Conservation (phyloP, 2,888 invertebrate species). For the Melanotus villosus region DNA sequence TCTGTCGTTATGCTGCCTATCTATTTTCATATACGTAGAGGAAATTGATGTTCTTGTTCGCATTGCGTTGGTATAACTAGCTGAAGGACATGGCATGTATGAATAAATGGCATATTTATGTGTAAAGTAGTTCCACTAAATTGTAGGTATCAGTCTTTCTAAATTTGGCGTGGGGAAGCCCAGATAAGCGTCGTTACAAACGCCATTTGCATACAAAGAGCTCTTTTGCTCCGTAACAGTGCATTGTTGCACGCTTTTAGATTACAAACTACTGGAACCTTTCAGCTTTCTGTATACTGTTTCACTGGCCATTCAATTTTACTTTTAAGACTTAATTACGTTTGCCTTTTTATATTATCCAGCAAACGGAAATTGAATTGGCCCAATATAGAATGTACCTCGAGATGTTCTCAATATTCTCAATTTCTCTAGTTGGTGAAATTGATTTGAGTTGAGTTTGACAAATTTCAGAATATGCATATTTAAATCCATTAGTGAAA, state of each 20-base stretch:
- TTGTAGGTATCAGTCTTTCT: slow-evolving; percentile 31
- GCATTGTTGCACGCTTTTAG: slow-evolving; percentile 53
- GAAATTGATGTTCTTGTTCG: no score
- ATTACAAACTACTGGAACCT: slow-evolving; percentile 43
- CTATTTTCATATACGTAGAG: no score
- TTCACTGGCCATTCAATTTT: slow-evolving; percentile 42
- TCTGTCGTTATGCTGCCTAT: no score
- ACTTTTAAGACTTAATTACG: slow-evolving; percentile 42
- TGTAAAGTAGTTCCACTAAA: slow-evolving; percentile 12
- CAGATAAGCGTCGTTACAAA: slow-evolving; percentile 55
- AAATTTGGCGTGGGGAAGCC: slow-evolving; percentile 48
- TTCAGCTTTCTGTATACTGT: slow-evolving; percentile 31
- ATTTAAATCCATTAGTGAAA: no score
- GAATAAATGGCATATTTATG: slow-evolving; percentile 24
- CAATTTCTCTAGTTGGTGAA: no score
- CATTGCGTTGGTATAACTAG: background rate
- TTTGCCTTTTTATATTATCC: slow-evolving; percentile 18
- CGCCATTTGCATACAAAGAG: slow-evolving; percentile 57
- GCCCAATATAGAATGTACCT: no score
- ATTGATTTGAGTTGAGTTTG: no score
- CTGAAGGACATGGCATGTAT: background rate
- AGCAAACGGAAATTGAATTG: slow-evolving; percentile 26
- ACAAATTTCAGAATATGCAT: no score
- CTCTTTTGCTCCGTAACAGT: slow-evolving; percentile 47
- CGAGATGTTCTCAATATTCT: no score